Evolutionary conservation across 2,113 vertebrate species (phyloP).

Genomic region (Melospiza melodia): DNA sequence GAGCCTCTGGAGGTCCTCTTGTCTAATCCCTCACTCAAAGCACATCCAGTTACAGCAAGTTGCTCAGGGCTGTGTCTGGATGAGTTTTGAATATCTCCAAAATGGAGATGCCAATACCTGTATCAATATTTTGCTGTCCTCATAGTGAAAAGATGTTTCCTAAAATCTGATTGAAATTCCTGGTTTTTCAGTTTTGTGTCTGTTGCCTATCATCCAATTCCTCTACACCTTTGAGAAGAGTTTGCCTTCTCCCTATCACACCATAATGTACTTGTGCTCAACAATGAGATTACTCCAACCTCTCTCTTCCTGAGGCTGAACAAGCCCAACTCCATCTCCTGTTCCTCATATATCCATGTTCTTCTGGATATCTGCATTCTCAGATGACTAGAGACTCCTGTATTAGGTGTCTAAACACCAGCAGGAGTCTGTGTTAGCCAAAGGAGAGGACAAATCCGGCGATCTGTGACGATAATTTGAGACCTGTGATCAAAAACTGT

Average conservation of each 20-base stretch:
- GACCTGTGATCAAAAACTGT: neutral
- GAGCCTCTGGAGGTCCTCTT: neutral
- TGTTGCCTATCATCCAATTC: neutral
- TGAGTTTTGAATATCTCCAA: neutral
- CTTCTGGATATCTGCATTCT: neutral
- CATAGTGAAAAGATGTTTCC: neutral
- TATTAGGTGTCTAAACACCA: neutral
- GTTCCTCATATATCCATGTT: neutral
- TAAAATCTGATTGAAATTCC: neutral
- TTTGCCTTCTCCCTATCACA: neutral
- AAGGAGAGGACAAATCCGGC: rapidly evolving
- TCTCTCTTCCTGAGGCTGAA: neutral
- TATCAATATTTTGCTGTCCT: neutral
- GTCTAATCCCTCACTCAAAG: neutral
- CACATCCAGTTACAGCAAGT: neutral
- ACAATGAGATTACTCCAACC: neutral
- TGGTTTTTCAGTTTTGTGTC: neutral
- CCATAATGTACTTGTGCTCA: neutral
- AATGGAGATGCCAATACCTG: neutral
- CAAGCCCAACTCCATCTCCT: neutral
- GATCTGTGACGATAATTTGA: neutral
- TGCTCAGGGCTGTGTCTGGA: neutral
- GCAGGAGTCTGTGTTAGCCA: neutral
- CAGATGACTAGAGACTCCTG: neutral
- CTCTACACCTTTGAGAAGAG: neutral